These are phyloP conservation scores for Polydrusus tereticollis DNA, from an alignment of 2,888 invertebrate species.

Conservation along the genomic window DNA sequence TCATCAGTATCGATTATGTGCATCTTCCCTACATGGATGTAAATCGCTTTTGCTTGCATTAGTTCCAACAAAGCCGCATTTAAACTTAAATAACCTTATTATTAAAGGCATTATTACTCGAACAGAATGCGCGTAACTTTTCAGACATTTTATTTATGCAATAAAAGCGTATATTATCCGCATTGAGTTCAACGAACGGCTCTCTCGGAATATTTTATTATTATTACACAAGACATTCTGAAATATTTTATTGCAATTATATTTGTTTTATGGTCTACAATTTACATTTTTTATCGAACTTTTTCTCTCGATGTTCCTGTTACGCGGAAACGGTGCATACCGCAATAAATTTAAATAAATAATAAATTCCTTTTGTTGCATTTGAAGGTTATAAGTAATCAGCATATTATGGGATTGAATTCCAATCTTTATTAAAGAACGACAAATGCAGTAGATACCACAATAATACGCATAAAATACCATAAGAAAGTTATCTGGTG, in stretches of 20 bases:
- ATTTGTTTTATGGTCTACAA: slow-evolving; percentile 23
- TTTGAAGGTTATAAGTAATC: slow-evolving; percentile 23
- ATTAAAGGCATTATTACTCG: background rate
- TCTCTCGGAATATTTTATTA: slow-evolving; percentile 38
- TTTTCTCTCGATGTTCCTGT: background rate
- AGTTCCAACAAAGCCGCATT: background rate
- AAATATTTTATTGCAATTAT: slow-evolving; percentile 39
- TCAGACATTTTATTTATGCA: slow-evolving; percentile 45
- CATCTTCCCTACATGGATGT: too few species aligned
- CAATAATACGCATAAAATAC: too few species aligned
- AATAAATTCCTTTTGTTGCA: slow-evolving; percentile 26
- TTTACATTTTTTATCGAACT: slow-evolving; percentile 7
- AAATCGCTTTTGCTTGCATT: background rate
- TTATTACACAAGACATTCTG: slow-evolving; percentile 42
- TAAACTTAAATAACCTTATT: background rate
- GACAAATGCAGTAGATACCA: too few species aligned
- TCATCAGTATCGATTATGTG: too few species aligned
- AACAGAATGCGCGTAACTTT: slow-evolving; percentile 13
- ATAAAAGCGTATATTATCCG: slow-evolving; percentile 41
- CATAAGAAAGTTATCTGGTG: too few species aligned
- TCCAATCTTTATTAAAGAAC: background rate
- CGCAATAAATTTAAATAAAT: background rate
- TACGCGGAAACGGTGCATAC: slow-evolving; percentile 2
- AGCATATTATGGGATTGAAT: slow-evolving; percentile 3
- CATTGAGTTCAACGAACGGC: slow-evolving; percentile 45